A percentile compares a stretch with the other conserved stretches of the same genome.
These are phyloP conservation scores for Petroica traversi DNA, from an alignment of 2,113 vertebrate genomes.

Conservation along the genomic window DNA sequence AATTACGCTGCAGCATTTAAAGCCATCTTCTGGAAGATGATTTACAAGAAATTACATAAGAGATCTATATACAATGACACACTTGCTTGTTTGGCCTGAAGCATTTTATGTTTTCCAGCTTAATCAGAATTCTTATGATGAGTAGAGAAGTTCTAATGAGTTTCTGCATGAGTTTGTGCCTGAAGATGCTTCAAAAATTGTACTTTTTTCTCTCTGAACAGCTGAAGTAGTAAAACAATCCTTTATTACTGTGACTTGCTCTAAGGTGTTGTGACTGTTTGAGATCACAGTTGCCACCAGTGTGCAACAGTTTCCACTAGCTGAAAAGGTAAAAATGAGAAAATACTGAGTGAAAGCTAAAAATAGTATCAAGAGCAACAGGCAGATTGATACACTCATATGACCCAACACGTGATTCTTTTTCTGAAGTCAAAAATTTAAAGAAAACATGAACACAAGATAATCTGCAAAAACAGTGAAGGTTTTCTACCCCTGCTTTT, in stretches of 20 bases:
- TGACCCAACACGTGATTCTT: neutral
- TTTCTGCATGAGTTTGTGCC: constrained; percentile 25
- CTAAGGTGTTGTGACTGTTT: neutral
- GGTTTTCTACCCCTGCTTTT: neutral
- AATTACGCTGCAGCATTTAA: constrained; percentile 70
- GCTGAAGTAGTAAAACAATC: neutral
- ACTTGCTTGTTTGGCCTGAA: constrained; percentile 66
- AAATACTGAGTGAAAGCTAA: neutral
- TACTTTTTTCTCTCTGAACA: neutral
- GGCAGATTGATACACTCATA: neutral
- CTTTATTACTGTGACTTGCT: neutral
- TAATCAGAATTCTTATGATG: constrained; percentile 63
- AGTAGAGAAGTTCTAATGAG: constrained; percentile 52
- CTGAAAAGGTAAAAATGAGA: neutral
- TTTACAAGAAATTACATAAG: constrained; percentile 69
- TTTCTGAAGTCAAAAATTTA: neutral
- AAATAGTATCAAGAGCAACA: neutral
- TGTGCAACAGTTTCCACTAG: neutral
- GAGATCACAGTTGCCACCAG: neutral
- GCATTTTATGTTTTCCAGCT: constrained; percentile 62
- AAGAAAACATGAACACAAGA: neutral
- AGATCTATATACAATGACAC: constrained; percentile 57
- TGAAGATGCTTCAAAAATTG: constrained; percentile 32
- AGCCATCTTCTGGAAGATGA: constrained; percentile 65
- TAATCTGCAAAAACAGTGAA: neutral